phyloP scores from a whole-genome alignment of 2,888 invertebrate genomes.

The Cistogaster globosa region DNA sequence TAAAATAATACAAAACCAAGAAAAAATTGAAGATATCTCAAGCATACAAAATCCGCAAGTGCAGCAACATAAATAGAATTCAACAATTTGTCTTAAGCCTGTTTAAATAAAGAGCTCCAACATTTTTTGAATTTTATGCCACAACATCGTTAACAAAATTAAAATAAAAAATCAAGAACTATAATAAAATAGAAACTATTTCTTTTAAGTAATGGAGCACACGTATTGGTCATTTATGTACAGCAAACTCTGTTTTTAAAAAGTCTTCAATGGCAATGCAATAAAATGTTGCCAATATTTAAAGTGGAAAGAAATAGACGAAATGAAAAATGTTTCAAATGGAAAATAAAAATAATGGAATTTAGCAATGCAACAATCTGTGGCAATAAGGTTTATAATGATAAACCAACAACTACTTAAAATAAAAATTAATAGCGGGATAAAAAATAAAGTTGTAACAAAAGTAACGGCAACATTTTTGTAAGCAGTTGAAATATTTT shows the following conservation, averaged over 20 bases:
- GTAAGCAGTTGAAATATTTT: slow-evolving; percentile 58
- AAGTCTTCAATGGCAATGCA: slow-evolving; percentile 10
- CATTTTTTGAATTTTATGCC: neutral
- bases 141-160: neutral
- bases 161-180: neutral
- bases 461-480: slow-evolving; percentile 17
- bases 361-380: slow-evolving; percentile 37
- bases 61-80: slow-evolving; percentile 22
- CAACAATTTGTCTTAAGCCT: slow-evolving; percentile 26
- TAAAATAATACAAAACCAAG: neutral
- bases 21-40: too few relatives aligned
- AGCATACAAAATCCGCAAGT: neutral
- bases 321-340: neutral
- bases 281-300: slow-evolving; percentile 25
- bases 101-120: slow-evolving; percentile 6
- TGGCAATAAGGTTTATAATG: slow-evolving; percentile 16
- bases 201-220: slow-evolving; percentile 48
- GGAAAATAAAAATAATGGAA: slow-evolving; percentile 21
- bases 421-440: neutral
- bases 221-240: slow-evolving; percentile 35
- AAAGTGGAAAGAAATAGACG: neutral
- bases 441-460: neutral
- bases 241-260: slow-evolving; percentile 19
- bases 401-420: neutral
- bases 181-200: slow-evolving; percentile 22